phyloP scores from a whole-genome alignment of 1,140 invertebrate genomes.

The Mercenaria mercenaria region DNA sequence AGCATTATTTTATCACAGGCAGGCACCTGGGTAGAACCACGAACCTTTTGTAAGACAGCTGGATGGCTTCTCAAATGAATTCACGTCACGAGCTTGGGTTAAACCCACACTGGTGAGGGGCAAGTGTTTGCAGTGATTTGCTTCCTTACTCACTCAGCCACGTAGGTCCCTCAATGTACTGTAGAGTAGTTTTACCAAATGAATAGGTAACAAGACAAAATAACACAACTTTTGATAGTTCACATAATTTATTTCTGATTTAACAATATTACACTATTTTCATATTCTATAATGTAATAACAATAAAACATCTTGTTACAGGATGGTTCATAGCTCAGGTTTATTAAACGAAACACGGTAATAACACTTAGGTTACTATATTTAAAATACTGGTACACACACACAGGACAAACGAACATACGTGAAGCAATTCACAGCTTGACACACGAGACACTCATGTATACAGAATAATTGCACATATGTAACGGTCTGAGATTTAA shows the following conservation, averaged over 20 bases:
- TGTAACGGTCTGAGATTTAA: too few species aligned
- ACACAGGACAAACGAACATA: not conserved
- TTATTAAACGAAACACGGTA: not conserved
- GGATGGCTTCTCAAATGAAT: too few species aligned
- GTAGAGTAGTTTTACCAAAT: too few species aligned
- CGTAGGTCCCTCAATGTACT: too few species aligned
- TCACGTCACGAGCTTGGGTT: too few species aligned
- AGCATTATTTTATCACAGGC: too few species aligned
- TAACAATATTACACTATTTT: slow-evolving; percentile 37
- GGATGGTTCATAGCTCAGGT: not conserved
- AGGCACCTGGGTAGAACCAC: too few species aligned
- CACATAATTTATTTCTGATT: slow-evolving; percentile 33
- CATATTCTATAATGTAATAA: slow-evolving; percentile 42
- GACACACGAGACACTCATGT: not conserved
- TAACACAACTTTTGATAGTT: not conserved
- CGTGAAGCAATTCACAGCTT: not conserved
- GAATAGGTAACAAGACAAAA: too few species aligned
- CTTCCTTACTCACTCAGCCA: too few species aligned
- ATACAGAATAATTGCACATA: not conserved
- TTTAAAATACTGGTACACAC: slow-evolving; percentile 8
- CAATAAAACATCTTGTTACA: slow-evolving; percentile 11
- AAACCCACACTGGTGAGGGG: too few species aligned
- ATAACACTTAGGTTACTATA: not conserved
- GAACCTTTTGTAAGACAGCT: too few species aligned
- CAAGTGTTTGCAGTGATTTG: too few species aligned